Conservation (phyloP, 2,888 invertebrate genomes). For the Desoria tigrina region DNA sequence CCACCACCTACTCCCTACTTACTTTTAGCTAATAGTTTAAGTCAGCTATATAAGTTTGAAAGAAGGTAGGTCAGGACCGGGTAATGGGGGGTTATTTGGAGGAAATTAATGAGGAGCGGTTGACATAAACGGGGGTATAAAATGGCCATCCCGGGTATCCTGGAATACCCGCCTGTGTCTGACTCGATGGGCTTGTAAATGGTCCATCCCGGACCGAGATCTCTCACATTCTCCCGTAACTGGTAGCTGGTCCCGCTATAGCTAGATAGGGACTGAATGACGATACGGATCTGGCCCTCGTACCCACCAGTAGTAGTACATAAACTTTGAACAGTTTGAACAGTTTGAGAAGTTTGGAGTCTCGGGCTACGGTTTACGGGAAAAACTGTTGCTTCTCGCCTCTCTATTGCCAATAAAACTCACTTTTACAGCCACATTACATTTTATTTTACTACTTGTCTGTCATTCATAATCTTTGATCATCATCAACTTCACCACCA, state of each 20-base stretch:
- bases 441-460: constrained; percentile 40
- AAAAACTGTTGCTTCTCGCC: constrained; percentile 40
- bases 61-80: too few species aligned
- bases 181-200: constrained; percentile 43
- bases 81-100: constrained; percentile 51
- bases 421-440: constrained; percentile 41
- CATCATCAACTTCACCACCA: not conserved
- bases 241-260: too few species aligned
- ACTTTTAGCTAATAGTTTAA: too few species aligned
- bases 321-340: not conserved
- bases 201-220: constrained; percentile 33
- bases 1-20: too few species aligned
- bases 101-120: constrained; percentile 53
- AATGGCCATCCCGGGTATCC: constrained; percentile 18
- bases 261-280: too few species aligned
- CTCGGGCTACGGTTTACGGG: not conserved
- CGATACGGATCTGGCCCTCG: constrained; percentile 29
- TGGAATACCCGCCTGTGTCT: not conserved
- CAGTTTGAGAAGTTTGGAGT: not conserved
- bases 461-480: constrained; percentile 38
- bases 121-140: constrained; percentile 54
- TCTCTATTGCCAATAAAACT: constrained; percentile 43
- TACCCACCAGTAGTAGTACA: not conserved
- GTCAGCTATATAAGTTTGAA: too few species aligned
- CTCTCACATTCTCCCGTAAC: too few species aligned